Evolutionary conservation across 2,797 vertebrate species (phyloP).

Genomic region (Gymnopithys bicolor): DNA sequence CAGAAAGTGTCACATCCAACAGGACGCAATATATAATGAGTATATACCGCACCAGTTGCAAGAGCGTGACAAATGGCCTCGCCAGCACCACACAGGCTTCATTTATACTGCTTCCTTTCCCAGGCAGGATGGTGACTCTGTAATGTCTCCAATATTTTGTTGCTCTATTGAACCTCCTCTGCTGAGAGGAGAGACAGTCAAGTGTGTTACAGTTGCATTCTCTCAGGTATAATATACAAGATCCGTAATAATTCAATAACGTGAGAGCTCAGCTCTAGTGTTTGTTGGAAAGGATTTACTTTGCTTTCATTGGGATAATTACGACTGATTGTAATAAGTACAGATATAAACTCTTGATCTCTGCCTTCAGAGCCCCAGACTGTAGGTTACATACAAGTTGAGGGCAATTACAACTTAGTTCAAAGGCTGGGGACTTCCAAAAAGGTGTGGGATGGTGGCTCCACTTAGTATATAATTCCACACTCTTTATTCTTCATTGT

Average conservation of each 20-base stretch:
- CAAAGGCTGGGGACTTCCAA: neutral
- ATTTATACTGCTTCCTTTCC: slow-evolving; percentile 5
- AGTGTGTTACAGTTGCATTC: neutral
- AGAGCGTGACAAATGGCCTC: neutral
- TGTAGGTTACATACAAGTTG: neutral
- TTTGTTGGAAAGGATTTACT: slow-evolving; percentile 31
- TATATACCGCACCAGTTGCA: neutral
- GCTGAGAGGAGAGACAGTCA: neutral
- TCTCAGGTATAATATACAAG: slow-evolving; percentile 23
- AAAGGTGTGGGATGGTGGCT: neutral
- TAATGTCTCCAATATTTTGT: neutral
- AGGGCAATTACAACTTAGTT: neutral
- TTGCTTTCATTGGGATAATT: slow-evolving; percentile 6
- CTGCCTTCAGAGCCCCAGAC: neutral
- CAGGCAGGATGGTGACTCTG: neutral
- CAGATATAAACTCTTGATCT: neutral
- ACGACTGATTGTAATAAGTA: neutral
- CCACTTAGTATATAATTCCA: neutral
- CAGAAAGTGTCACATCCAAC: neutral
- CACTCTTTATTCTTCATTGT: neutral
- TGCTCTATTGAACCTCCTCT: neutral
- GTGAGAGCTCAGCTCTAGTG: neutral
- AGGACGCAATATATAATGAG: neutral
- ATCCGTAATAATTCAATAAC: slow-evolving; percentile 27
- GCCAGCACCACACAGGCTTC: neutral